These are phyloP conservation scores for Mycetomoellerius zeteki DNA, from an alignment of 1,140 invertebrate species.

Conservation along the genomic window DNA sequence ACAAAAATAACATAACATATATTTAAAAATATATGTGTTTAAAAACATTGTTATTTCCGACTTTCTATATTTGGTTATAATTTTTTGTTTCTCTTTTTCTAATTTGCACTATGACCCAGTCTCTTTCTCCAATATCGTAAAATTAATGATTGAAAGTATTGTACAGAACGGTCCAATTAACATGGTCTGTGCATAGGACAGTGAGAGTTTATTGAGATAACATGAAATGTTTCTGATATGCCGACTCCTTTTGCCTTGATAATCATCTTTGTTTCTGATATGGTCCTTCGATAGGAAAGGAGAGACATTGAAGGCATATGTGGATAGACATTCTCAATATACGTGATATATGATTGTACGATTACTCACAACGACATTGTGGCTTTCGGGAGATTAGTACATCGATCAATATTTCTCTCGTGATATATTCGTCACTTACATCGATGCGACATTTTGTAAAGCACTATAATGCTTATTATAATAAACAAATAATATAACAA, in stretches of 20 bases:
- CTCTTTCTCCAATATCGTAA: neutral
- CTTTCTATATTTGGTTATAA: neutral
- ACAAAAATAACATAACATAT: neutral
- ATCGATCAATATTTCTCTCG: conserved; percentile 31
- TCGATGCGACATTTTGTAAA: neutral
- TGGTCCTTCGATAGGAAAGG: conserved; percentile 9
- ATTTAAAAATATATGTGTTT: conserved; percentile 4
- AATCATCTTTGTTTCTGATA: conserved; percentile 18
- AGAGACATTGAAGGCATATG: conserved; percentile 11
- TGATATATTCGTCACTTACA: conserved; percentile 8
- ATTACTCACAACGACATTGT: conserved; percentile 25
- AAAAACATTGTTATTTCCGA: neutral
- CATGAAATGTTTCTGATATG: conserved; percentile 16
- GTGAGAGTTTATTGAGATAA: conserved; percentile 46
- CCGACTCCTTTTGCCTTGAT: too few relatives aligned
- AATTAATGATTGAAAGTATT: conserved; percentile 30
- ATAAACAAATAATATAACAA: neutral
- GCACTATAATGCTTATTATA: neutral
- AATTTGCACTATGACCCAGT: neutral
- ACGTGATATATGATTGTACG: conserved; percentile 34
- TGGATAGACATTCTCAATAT: neutral
- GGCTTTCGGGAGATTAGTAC: conserved; percentile 40
- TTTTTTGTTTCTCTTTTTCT: neutral
- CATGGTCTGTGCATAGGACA: neutral
- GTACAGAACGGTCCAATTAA: conserved; percentile 27